Evolutionary conservation across 2,113 vertebrate genomes (phyloP).

Genomic region (Hippopotamus amphibius): DNA sequence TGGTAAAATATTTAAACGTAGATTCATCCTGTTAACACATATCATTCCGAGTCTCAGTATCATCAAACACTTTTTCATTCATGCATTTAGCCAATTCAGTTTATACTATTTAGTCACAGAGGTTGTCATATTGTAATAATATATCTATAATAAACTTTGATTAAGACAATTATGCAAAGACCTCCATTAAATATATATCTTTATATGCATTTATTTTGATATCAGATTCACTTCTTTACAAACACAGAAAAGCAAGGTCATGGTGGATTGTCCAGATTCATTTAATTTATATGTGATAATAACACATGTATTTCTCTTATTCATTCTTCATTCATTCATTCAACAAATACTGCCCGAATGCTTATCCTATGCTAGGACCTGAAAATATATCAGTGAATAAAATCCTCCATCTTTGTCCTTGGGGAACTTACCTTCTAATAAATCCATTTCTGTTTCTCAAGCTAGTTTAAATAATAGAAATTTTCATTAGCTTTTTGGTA

Average conservation of each 20-base stretch:
- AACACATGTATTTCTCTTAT: not conserved
- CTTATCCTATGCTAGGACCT: not conserved
- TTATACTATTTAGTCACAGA: not conserved
- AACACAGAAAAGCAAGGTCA: not conserved
- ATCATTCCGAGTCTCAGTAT: not conserved
- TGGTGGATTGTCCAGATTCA: not conserved
- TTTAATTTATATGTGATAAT: not conserved
- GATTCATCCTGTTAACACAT: not conserved
- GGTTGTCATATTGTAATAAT: not conserved
- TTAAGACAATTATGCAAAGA: not conserved
- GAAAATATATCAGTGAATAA: not conserved
- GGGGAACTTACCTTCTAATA: not conserved
- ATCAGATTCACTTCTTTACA: not conserved
- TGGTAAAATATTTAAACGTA: not conserved
- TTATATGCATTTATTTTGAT: not conserved
- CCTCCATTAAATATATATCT: not conserved
- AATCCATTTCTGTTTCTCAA: not conserved
- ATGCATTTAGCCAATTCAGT: not conserved
- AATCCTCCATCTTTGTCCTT: not conserved
- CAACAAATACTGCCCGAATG: not conserved
- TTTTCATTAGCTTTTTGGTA: conserved; percentile 1
- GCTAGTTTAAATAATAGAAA: not conserved
- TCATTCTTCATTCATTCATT: not conserved
- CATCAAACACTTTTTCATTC: not conserved
- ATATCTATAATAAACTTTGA: not conserved